Base-by-base conservation (phyloP, 2,113 vertebrate genomes). In the Pterocles orientalis region DNA sequence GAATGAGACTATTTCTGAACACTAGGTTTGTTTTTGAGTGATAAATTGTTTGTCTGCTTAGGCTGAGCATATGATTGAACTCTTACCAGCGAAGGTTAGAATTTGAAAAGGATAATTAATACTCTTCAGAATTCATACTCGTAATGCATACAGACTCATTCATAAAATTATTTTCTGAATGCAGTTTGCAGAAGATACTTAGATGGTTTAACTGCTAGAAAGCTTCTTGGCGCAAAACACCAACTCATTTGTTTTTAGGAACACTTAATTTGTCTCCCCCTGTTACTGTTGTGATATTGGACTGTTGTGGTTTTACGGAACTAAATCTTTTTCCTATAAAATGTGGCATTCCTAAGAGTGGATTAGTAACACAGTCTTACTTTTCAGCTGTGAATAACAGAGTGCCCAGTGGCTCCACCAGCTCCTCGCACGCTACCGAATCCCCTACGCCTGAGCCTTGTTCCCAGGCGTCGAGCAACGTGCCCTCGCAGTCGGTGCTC, bases 371-470 rank as follows among this genome's bases (percentile, higher is more conserved):
- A 4, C 6, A 7, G 14, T 92, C 34, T 94, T 98, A 28, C 97
- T 96, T 98, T 98, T 91, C 98, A 99, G 99, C 99, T 97, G 99
- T 99, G 97, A 99, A 98, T 96, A 99, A 98, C 98, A 99, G 99
- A 97, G 99, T 99, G 91, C 99, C 99, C 95, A 94, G 97, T 97
- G 96, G 98, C 90, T 97, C 98, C 86, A 88, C 89, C 92, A 97
- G 88, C 96, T 98, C 98, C 82, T 97, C 97, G 16, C 98, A 98
- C 98, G 96, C 98, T 86, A 98, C 98, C 23, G 98, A 99, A 88
- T 99, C 99, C 91, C 98, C 99, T 88, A 98, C 98, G 18, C 97
- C 98, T 41, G 98, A 98, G 96, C 98, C 98, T 12, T 98, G 98
- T 95, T 96, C 98, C 6, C 99, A 99, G 97, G 97, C 98, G 82